A percentile compares a stretch with the other conserved stretches of the same genome.
These are phyloP conservation scores for Myotis pilosus DNA, from an alignment of 2,797 vertebrate genomes.

Conservation along the genomic window DNA sequence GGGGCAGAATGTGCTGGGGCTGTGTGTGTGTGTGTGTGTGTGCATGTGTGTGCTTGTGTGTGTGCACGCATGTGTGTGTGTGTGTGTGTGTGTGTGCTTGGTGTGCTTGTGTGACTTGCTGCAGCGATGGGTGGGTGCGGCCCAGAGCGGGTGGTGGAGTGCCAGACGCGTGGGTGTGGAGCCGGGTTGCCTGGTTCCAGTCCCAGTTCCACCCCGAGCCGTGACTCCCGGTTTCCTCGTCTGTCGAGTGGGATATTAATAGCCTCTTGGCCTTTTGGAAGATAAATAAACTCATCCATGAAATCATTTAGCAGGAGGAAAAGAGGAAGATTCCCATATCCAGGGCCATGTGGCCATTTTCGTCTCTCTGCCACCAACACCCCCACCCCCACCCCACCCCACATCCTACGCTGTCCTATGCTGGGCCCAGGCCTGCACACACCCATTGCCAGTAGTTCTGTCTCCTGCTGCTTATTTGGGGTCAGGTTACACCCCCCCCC, in stretches of 20 bases:
- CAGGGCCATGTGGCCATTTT: fast-evolving
- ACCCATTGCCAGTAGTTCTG: fast-evolving
- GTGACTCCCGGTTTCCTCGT: neutral
- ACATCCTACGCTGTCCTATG: fast-evolving
- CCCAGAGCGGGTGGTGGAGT: neutral
- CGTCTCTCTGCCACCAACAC: neutral
- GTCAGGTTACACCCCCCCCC: neutral
- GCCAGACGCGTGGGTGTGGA: neutral
- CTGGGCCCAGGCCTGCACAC: fast-evolving
- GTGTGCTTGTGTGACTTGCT: neutral
- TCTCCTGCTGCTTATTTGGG: neutral
- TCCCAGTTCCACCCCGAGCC: neutral
- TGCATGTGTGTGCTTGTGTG: no score
- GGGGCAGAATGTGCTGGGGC: neutral
- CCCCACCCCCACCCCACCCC: no score
- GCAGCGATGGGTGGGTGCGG: neutral
- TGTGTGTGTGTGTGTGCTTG: no score
- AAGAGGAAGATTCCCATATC: neutral
- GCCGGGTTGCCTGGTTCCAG: neutral
- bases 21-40: neutral
- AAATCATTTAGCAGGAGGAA: neutral
- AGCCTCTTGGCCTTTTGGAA: neutral
- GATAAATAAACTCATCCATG: neutral
- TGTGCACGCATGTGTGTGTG: no score
- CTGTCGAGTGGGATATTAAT: neutral